Evolutionary conservation across 2,888 invertebrate genomes (phyloP), one percentile per base, ranked within the genome.

Genomic region (Tetranychus truncatus): DNA sequence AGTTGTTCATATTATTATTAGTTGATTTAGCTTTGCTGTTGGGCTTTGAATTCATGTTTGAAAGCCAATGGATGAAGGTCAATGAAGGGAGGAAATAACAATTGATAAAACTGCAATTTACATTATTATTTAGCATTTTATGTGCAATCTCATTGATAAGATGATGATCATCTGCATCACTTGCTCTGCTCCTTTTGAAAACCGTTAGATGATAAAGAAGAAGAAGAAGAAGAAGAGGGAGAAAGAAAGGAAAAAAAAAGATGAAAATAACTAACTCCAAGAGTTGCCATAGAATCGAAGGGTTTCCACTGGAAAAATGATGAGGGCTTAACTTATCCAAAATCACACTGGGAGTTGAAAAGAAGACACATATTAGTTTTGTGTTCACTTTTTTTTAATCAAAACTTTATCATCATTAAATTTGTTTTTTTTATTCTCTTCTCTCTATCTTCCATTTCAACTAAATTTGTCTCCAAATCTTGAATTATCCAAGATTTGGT

Each of bases 341-440:
- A 34, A 34, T 34, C 34, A 34, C 34, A 34, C 34, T 34, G 34
- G 34, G 34, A 34, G 34, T 34, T 34, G 34, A 34, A 34, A 34
- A 34, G 34, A 34, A 34, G 34, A 34, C 34, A 34, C 34, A 34
- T 34, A 34, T 34, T 34, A 34, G 34, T 34, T 34, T 34, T 34
- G 34, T 3, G 34, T 34, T 34, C 34, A 34, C 34, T 34, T 34
- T 34, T 34, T 34, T 34, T 34, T 34, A 3, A 34, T 34, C 34
- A 3, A 34, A 34, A 55, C 55, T 55, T 55, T 55, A 55, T 55
- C 55, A 15, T 55, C 55, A 55, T 55, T 55, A 55, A 55, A 15
- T 55, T 55, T 55, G 15, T 55, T 69, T 69, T 21, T 69, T 21
- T 69, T 20, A n/a, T 20, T 69, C 69, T 21, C 67, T 67, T n/a